Base-by-base conservation (phyloP, 1,140 invertebrate species). In the Nilaparvata lugens region DNA sequence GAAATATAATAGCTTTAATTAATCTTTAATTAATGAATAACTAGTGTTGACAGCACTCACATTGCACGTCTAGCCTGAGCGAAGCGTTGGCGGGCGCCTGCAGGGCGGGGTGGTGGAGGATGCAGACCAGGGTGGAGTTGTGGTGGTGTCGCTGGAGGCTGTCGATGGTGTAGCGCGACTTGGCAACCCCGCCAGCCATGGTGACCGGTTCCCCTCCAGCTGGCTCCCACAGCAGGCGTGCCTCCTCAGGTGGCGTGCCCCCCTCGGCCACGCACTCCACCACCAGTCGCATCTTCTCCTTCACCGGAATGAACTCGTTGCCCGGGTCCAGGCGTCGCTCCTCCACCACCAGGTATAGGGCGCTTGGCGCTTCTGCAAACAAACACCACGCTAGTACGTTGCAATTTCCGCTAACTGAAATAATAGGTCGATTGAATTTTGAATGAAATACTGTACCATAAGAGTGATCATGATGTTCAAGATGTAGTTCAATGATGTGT, bases 261-360 rank as follows among this genome's bases (percentile, higher is more conserved):
- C 89, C 88, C 73, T 91, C 89, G 55, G 86, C 87, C 4, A 90
- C 83, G 69, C 91, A 94, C 63, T 87, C 81, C 54, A 93, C 80
- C 45, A 83, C 84, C 28, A 93, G 75, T 66, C 87, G 85, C 11
- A 84, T 84, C 67, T 87, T 87, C 72, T 91, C 88, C 67, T 87
- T 82, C 9, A 89, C 87, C 1, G 88, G 87, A 64, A 91, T 84
- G 74, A 89, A 91, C 55, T 86, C 83, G 74, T 90, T 91, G 60
- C 88, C 86, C 0, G 87, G 84, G 76, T 90, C 88, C 65, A 91
- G 75, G 24, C 88, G 81, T 14, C 87, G 75, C 7, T 87, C 87
- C 72, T 90, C 88, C 70, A 90, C 88, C 67, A 88, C 78, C 66
- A 90, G 76, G 71, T 90, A 91, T 52, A 86, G 86, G 21, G 86